These are phyloP conservation scores for Neolamprologus hecqui DNA, from an alignment of 2,113 vertebrate genomes.

Conservation along the genomic window DNA sequence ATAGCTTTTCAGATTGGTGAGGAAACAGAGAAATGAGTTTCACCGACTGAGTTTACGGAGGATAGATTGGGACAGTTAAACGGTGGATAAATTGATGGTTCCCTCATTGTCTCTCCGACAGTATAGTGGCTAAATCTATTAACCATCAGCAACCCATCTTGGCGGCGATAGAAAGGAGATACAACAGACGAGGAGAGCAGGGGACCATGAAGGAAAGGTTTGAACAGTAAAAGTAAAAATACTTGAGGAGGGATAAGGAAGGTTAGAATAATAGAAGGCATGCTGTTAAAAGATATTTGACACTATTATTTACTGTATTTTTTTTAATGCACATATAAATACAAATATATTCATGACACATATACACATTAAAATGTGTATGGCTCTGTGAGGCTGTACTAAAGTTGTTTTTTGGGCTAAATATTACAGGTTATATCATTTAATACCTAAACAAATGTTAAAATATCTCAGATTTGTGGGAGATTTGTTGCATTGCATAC, in stretches of 20 bases:
- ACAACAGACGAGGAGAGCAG: constrained; percentile 38
- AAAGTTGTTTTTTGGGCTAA: neutral
- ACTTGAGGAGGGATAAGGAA: neutral
- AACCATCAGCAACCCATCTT: constrained; percentile 85
- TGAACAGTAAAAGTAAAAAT: neutral
- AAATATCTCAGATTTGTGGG: neutral
- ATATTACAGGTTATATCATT: neutral
- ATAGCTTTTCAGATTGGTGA: constrained; percentile 98
- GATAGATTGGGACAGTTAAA: constrained; percentile 97
- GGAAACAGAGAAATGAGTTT: constrained; percentile 95
- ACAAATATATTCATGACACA: neutral
- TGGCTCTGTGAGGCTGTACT: neutral
- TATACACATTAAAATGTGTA: neutral
- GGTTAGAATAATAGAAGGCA: neutral
- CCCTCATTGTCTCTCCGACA: constrained; percentile 89
- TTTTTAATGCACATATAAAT: neutral
- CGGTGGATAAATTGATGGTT: constrained; percentile 93
- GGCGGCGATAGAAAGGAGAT: constrained; percentile 59
- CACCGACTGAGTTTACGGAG: constrained; percentile 87
- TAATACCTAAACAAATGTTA: neutral
- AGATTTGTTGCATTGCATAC: neutral
- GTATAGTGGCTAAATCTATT: constrained; percentile 93
- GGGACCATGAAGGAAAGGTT: neutral
- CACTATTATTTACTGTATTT: neutral
- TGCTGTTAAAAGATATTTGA: neutral